phyloP scores from a whole-genome alignment of 2,113 vertebrate species.

The Anhinga rufa region DNA sequence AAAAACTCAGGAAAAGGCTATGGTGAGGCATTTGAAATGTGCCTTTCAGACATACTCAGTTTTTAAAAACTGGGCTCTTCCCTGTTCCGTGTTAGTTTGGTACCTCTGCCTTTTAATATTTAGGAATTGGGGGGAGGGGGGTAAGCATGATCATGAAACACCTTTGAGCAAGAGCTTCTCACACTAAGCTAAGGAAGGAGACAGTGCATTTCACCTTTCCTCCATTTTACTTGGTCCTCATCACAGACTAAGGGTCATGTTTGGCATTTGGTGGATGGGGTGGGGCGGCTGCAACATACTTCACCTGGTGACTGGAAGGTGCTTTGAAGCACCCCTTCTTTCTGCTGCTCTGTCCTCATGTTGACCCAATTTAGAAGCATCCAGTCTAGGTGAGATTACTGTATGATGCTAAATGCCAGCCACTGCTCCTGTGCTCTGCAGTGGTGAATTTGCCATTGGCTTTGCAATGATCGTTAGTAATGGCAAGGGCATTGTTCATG shows the following conservation, averaged over 20 bases:
- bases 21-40: background rate
- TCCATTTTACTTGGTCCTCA: background rate
- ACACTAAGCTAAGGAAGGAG: background rate
- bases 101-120: background rate
- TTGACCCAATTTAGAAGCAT: background rate
- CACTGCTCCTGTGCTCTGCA: background rate
- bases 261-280: background rate
- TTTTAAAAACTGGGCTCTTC: background rate
- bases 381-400: fast-evolving
- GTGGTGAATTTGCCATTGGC: fast-evolving
- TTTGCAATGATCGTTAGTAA: background rate
- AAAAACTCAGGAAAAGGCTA: background rate
- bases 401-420: background rate
- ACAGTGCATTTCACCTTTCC: background rate
- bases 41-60: background rate
- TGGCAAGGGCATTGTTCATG: background rate
- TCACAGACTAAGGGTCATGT: background rate
- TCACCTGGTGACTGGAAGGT: background rate
- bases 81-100: background rate
- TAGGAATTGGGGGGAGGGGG: background rate
- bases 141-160: background rate
- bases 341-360: background rate
- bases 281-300: background rate
- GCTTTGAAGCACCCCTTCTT: background rate
- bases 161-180: background rate